These are phyloP conservation scores for Donacobius atricapilla DNA, from an alignment of 2,113 vertebrate species.

Conservation along the genomic window DNA sequence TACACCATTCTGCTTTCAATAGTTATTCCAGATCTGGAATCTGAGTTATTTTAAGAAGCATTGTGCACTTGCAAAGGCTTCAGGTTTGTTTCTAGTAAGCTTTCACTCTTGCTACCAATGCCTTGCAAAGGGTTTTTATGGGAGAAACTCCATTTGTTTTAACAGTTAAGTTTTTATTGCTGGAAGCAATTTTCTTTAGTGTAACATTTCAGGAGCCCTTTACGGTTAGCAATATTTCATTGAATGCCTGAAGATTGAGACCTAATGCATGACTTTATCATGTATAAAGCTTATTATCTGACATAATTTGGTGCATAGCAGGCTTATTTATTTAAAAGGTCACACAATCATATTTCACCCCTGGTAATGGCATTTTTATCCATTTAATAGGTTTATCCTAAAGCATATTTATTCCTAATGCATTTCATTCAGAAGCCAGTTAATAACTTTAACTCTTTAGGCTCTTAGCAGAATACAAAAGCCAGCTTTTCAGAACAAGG, in stretches of 20 bases:
- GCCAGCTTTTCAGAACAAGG: neutral
- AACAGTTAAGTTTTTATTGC: conserved; percentile 51
- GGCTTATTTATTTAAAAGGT: conserved; percentile 69
- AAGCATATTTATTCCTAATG: conserved; percentile 55
- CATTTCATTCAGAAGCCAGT: conserved; percentile 41
- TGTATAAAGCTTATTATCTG: conserved; percentile 65
- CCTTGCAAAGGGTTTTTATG: neutral
- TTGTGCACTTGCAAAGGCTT: neutral
- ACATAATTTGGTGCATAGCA: conserved; percentile 55
- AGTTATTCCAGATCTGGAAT: neutral
- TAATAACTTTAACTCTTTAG: conserved; percentile 47
- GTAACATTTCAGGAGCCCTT: conserved; percentile 57
- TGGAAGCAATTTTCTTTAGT: conserved; percentile 59
- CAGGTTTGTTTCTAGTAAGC: neutral
- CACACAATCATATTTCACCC: conserved; percentile 60
- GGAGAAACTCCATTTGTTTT: conserved; percentile 45
- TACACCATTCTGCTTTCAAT: neutral
- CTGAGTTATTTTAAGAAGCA: neutral
- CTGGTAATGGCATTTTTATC: conserved; percentile 64
- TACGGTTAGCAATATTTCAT: conserved; percentile 14
- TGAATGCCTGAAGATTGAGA: conserved; percentile 38
- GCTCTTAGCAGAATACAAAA: neutral
- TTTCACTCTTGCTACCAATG: neutral
- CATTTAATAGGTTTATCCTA: conserved; percentile 64
- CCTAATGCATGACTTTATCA: conserved; percentile 42